Evolutionary conservation across 2,113 vertebrate species (phyloP).

Genomic region (Planiliza haematocheilus): DNA sequence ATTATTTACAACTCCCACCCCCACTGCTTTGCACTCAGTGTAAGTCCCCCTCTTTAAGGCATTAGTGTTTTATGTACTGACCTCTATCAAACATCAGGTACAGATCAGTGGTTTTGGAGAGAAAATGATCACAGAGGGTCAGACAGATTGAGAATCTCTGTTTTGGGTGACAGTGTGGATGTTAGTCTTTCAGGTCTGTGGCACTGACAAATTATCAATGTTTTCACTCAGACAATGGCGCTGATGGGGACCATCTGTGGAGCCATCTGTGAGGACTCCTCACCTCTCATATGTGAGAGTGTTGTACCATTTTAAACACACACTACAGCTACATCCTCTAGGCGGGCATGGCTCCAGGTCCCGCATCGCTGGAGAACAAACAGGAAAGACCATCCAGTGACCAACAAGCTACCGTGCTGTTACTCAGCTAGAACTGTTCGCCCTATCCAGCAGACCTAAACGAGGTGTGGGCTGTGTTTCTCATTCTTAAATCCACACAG

Average conservation of each 20-base stretch:
- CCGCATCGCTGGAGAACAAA: constrained; percentile 72
- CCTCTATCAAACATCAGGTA: constrained; percentile 19
- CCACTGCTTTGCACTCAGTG: constrained; percentile 44
- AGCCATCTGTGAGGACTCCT: constrained; percentile 77
- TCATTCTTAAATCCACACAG: constrained; percentile 54
- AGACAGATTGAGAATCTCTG: constrained; percentile 29
- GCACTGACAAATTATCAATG: constrained; percentile 53
- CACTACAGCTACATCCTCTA: constrained; percentile 47
- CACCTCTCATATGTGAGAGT: constrained; percentile 64
- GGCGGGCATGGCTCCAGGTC: constrained; percentile 68
- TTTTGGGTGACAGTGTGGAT: constrained; percentile 36
- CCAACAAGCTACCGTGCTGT: constrained; percentile 67
- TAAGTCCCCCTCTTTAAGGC: constrained; percentile 48
- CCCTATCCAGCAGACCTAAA: constrained; percentile 22
- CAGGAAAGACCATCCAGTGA: constrained; percentile 74
- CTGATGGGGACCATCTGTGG: constrained; percentile 76
- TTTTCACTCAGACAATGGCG: constrained; percentile 61
- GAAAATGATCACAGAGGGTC: constrained; percentile 7
- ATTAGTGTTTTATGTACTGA: constrained; percentile 51
- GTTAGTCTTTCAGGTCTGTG: constrained; percentile 43
- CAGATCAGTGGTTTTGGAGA: constrained; percentile 2
- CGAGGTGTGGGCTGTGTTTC: constrained; percentile 10
- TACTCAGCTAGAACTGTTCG: constrained; percentile 43
- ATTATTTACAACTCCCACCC: constrained; percentile 79
- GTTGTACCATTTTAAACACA: constrained; percentile 40